Evolutionary conservation across 1,140 invertebrate genomes (phyloP).

Genomic region (Aphelinus atriplicis): DNA sequence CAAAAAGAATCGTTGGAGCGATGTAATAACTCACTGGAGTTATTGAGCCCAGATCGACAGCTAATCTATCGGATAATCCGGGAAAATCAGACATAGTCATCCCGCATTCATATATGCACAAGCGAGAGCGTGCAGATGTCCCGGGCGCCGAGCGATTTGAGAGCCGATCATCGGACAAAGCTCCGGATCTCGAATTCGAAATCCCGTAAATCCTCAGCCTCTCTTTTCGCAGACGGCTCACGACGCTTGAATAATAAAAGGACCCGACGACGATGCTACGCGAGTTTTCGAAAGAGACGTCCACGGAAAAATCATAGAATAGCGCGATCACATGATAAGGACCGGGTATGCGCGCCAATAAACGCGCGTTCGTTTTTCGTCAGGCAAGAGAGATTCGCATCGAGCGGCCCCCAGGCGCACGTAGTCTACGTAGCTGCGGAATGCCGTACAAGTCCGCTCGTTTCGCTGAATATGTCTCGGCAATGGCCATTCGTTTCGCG

Average conservation of each 20-base stretch:
- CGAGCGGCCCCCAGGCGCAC: not conserved
- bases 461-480: not conserved
- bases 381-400: slow-evolving; percentile 10
- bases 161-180: slow-evolving; percentile 7
- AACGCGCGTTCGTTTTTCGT: not conserved
- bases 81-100: not conserved
- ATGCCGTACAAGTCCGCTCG: slow-evolving; percentile 10
- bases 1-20: too few relatives aligned
- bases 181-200: not conserved
- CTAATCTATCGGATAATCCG: slow-evolving; percentile 1
- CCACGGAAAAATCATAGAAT: slow-evolving; percentile 1
- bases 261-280: too few relatives aligned
- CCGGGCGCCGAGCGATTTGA: not conserved
- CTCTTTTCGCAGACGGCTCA: not conserved
- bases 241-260: not conserved
- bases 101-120: not conserved
- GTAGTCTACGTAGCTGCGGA: slow-evolving; percentile 5
- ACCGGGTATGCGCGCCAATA: not conserved
- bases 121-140: slow-evolving; percentile 2
- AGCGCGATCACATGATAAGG: not conserved
- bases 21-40: too few relatives aligned
- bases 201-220: not conserved
- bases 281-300: too few relatives aligned
- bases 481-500: slow-evolving; percentile 17
- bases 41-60: too few relatives aligned